Conservation (phyloP, 2,888 invertebrate species). For the Caradrina clavipalpis region DNA sequence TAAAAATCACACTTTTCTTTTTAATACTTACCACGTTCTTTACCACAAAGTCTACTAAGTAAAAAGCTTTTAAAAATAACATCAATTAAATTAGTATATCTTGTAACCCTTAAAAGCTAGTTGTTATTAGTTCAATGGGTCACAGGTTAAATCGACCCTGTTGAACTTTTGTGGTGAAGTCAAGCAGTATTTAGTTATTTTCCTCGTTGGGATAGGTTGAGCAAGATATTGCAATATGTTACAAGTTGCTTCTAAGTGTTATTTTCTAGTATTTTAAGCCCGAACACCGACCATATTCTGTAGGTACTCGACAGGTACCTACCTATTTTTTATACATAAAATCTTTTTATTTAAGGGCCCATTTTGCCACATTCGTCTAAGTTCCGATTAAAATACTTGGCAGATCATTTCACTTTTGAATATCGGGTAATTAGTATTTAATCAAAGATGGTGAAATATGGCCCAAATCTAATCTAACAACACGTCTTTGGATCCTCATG, state of each 20-base stretch:
- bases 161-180: constrained; percentile 42
- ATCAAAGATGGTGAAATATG: too few species aligned
- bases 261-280: not conserved
- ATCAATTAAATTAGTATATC: not conserved
- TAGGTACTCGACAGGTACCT: too few species aligned
- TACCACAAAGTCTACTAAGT: not conserved
- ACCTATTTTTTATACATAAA: too few species aligned
- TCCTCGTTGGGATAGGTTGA: constrained; percentile 3
- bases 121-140: constrained; percentile 28
- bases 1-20: not conserved
- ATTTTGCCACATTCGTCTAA: too few species aligned
- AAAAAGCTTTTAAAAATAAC: not conserved
- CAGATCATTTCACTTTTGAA: too few species aligned
- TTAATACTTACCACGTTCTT: not conserved
- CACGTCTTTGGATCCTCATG: too few species aligned
- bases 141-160: constrained; percentile 15
- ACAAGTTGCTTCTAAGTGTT: not conserved
- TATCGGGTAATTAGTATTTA: too few species aligned
- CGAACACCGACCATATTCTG: too few species aligned
- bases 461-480: too few species aligned
- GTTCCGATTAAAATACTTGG: too few species aligned
- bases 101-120: constrained; percentile 19
- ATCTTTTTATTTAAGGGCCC: too few species aligned
- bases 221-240: constrained; percentile 9
- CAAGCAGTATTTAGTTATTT: constrained; percentile 9